Percentiles rank a stretch among this genome's conserved stretches.
These are phyloP conservation scores for Melieria omissa DNA, from an alignment of 2,888 invertebrate genomes.

Conservation along the genomic window DNA sequence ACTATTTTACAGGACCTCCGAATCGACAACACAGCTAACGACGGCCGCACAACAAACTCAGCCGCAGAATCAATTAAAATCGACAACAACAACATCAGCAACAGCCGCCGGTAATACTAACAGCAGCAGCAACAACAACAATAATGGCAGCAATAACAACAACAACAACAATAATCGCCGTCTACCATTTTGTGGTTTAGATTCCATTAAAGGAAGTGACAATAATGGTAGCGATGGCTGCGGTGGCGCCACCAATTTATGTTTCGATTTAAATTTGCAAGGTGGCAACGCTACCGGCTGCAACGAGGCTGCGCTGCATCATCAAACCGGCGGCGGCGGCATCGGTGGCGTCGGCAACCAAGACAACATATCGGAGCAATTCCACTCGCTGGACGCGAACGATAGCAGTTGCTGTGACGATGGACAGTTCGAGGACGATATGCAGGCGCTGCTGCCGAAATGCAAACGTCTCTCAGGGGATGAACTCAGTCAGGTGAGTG, in stretches of 20 bases:
- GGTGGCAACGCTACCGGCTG: slow-evolving; percentile 24
- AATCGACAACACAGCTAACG: slow-evolving; percentile 44
- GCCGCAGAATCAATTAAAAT: slow-evolving; percentile 47
- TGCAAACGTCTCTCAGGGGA: slow-evolving; percentile 64
- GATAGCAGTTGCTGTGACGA: slow-evolving; percentile 58
- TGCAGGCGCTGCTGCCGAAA: slow-evolving; percentile 65
- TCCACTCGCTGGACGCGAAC: slow-evolving; percentile 59
- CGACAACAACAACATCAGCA: slow-evolving; percentile 35
- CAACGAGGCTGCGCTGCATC: slow-evolving; percentile 23
- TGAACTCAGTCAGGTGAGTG: slow-evolving; percentile 67
- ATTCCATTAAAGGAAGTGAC: slow-evolving; percentile 59
- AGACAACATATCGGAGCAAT: slow-evolving; percentile 48
- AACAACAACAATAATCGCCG: slow-evolving; percentile 56
- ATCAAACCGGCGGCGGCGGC: background rate
- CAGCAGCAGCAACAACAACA: slow-evolving; percentile 40
- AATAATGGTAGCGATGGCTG: slow-evolving; percentile 54
- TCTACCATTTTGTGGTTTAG: slow-evolving; percentile 61
- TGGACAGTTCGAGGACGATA: slow-evolving; percentile 64
- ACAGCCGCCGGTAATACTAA: slow-evolving; percentile 36
- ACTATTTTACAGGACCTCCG: slow-evolving; percentile 49
- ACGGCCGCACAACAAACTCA: slow-evolving; percentile 41
- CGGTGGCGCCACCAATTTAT: slow-evolving; percentile 52
- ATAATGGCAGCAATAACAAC: slow-evolving; percentile 46
- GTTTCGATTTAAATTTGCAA: slow-evolving; percentile 46
- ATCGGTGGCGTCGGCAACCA: slow-evolving; percentile 15